Base-by-base conservation (phyloP, 2,113 vertebrate genomes). In the Marmota monax region DNA sequence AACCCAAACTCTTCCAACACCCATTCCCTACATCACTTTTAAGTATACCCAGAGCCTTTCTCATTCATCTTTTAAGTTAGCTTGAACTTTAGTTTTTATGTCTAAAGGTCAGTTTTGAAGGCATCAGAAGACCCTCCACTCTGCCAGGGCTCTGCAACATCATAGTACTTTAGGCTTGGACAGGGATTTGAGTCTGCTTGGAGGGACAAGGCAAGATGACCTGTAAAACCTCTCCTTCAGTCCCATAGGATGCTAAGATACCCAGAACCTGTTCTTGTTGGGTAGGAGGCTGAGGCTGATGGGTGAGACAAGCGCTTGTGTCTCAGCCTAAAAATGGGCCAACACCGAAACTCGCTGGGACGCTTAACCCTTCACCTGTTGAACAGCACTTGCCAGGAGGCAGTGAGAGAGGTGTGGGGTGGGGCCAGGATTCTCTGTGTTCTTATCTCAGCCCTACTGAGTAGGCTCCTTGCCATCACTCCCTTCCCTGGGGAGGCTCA, bases 301-400 rank as follows among this genome's bases (percentile, higher is more conserved):
- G 96, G 97, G 93, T 58, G 95, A 79, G 69, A 96, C 48, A 0
- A 63, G 32, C 77, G 61, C n/a, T 93, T 94, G 93, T 92, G 95
- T 95, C 89, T 96, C 94, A 77, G 95, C 78, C 97, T 96, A 92
- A 91, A 91, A 79, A 80, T 97, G 97, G 96, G 96, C 73, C 94
- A 96, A 94, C 93, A 96, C 72, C 76, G 97, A 97, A 97, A 98
- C 97, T 98, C 87, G 70, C 65, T 1, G 1, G 88, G 95, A 94
- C 0, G 25, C 90, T 73, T 92, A 94, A 94, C 89, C 95, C 89
- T 96, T 92, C 61, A 56, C 92, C 89, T 56, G 94, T 90, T 3
- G 2, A 77, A 86, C 86, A 83, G 82, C 87, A 95, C 95, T 84
- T 82, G 80, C 89, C 51, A 6, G 79, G 45, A 85, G 45, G 82